A percentile compares a stretch with the other conserved stretches of the same genome.
phyloP scores from a whole-genome alignment of 2,888 invertebrate genomes.

The Chalcosyrphus nemorum region DNA sequence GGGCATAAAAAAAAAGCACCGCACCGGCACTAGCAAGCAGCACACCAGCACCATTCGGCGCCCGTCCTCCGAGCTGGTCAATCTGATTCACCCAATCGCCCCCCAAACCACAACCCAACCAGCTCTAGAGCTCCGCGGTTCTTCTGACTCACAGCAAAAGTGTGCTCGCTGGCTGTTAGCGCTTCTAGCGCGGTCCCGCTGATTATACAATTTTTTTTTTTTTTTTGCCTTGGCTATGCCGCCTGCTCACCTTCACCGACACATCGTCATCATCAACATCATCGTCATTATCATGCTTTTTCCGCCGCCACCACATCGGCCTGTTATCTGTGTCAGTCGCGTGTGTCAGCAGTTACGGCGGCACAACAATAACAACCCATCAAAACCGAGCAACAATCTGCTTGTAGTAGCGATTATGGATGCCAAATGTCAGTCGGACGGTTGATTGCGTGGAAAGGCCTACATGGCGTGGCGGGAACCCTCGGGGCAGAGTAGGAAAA shows the following conservation, averaged over 20 bases:
- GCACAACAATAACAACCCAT: conserved; percentile 13
- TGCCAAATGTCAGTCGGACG: conserved; percentile 49
- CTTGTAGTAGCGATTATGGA: conserved; percentile 30
- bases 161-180: conserved; percentile 33
- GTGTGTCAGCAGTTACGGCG: conserved; percentile 56
- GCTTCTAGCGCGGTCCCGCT: conserved; percentile 62
- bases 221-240: conserved; percentile 13
- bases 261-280: conserved; percentile 28
- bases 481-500: conserved; percentile 10
- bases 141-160: conserved; percentile 56
- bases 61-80: conserved; percentile 50
- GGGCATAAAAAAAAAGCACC: conserved; percentile 53
- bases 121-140: conserved; percentile 51
- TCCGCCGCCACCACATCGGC: background rate
- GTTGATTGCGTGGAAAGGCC: conserved; percentile 54
- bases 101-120: conserved; percentile 54
- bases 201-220: no score
- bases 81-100: conserved; percentile 61
- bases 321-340: conserved; percentile 66
- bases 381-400: conserved; percentile 23
- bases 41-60: conserved; percentile 2
- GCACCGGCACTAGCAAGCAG: background rate
- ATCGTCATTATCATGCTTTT: conserved; percentile 5
- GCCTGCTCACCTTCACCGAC: conserved; percentile 43
- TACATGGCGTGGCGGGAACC: conserved; percentile 24